A percentile compares a stretch with the other conserved stretches of the same genome.
Conservation (phyloP, 2,888 invertebrate genomes). For the Epistrophe eligans region DNA sequence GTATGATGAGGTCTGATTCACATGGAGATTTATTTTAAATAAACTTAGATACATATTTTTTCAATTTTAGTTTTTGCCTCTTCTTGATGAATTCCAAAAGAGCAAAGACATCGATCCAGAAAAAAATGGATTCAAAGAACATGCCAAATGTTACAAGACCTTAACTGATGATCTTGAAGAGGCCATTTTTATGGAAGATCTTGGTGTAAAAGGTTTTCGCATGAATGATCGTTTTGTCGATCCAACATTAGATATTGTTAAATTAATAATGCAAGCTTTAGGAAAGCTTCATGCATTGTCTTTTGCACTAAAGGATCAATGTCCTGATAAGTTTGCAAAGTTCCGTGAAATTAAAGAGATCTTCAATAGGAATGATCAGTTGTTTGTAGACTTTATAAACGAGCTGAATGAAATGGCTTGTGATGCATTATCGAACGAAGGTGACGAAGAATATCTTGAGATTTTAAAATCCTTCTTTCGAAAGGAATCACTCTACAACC, state of each 20-base stretch:
- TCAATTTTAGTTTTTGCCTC: constrained; percentile 78
- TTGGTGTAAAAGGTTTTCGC: constrained; percentile 82
- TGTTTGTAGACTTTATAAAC: constrained; percentile 78
- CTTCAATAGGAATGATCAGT: constrained; percentile 78
- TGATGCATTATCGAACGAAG: constrained; percentile 72
- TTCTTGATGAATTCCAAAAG: constrained; percentile 78
- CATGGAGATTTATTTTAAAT: background rate
- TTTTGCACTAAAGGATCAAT: constrained; percentile 81
- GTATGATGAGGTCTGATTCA: constrained; percentile 78
- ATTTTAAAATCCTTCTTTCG: constrained; percentile 77
- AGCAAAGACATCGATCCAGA: constrained; percentile 76
- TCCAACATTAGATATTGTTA: constrained; percentile 81
- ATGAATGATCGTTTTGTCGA: constrained; percentile 84
- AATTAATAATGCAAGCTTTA: constrained; percentile 82
- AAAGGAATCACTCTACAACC: constrained; percentile 77
- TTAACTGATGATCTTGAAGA: constrained; percentile 82
- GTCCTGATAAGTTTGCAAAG: constrained; percentile 77
- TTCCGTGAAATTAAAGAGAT: constrained; percentile 79
- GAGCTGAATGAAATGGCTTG: constrained; percentile 77
- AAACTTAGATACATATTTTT: background rate
- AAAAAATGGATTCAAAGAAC: constrained; percentile 78
- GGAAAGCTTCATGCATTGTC: constrained; percentile 85
- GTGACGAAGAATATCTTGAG: constrained; percentile 68
- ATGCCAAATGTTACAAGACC: constrained; percentile 77
- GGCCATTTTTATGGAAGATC: constrained; percentile 84